Evolutionary conservation across 2,113 vertebrate species (phyloP).

Genomic region (Scomber colias): DNA sequence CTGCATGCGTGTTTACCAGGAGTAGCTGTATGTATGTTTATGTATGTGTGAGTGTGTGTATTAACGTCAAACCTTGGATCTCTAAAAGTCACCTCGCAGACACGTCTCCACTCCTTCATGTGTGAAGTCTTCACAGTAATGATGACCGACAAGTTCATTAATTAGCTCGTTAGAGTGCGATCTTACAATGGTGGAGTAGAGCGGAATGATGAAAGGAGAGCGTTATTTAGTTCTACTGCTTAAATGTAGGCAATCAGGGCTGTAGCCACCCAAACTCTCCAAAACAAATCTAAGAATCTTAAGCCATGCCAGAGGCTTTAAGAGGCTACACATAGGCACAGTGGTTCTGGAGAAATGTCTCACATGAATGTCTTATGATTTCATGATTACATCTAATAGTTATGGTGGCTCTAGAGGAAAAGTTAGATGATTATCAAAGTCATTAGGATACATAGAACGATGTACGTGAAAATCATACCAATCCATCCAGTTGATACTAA

Average conservation of each 20-base stretch:
- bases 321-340: not conserved
- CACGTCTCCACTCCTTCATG: slow-evolving; percentile 4
- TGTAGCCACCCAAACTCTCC: too few relatives aligned
- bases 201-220: slow-evolving; percentile 11
- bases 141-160: slow-evolving; percentile 40
- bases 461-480: too few relatives aligned
- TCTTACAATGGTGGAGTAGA: slow-evolving; percentile 9
- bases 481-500: too few relatives aligned
- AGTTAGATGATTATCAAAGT: too few relatives aligned
- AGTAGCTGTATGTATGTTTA: too few relatives aligned
- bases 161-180: slow-evolving; percentile 35
- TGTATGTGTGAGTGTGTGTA: not conserved
- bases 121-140: slow-evolving; percentile 28
- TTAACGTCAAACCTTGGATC: slow-evolving; percentile 8
- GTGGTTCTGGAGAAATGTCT: too few relatives aligned
- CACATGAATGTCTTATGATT: too few relatives aligned
- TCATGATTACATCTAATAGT: too few relatives aligned
- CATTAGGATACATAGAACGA: too few relatives aligned
- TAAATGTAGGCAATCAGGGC: not conserved
- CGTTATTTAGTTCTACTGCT: slow-evolving; percentile 17
- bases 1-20: too few relatives aligned
- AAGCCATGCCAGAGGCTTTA: not conserved
- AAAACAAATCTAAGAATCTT: not conserved
- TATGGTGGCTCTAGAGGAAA: too few relatives aligned
- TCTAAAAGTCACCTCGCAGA: not conserved